Evolutionary conservation across 2,113 vertebrate genomes (phyloP).

Genomic region (Mohoua ochrocephala): DNA sequence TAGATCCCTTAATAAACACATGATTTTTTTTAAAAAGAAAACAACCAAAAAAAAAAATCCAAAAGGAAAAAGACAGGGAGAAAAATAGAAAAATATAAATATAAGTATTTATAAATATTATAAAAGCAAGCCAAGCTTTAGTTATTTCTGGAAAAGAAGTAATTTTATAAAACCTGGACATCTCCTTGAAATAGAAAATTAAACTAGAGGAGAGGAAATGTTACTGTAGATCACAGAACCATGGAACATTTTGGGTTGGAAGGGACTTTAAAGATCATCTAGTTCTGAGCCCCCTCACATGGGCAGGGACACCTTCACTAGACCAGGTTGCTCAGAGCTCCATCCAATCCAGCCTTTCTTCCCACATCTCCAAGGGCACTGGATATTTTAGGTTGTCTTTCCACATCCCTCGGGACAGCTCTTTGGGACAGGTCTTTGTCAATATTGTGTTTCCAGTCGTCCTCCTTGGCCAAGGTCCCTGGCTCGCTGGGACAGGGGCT

Average conservation of each 20-base stretch:
- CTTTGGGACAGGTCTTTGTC: neutral
- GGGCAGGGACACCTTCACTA: neutral
- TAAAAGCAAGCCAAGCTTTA: neutral
- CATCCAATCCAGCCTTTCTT: neutral
- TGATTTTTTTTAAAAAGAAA: neutral
- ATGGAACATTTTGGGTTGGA: neutral
- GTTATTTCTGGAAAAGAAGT: neutral
- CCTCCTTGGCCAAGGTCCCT: fast-evolving
- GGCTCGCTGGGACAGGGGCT: neutral
- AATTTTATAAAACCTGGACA: neutral
- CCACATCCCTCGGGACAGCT: neutral
- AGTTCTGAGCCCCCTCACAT: neutral
- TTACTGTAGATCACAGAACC: neutral
- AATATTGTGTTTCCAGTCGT: neutral
- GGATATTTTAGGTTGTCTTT: neutral
- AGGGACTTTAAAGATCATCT: neutral
- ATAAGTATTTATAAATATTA: neutral
- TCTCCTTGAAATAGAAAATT: neutral
- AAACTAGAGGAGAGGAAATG: neutral
- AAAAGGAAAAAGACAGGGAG: neutral
- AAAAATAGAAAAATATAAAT: neutral
- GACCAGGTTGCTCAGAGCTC: neutral
- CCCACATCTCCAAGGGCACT: neutral
- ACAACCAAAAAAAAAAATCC: neutral
- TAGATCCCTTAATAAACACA: neutral